Evolutionary conservation across 2,113 vertebrate genomes (phyloP).

Genomic region (Gila orcuttii): DNA sequence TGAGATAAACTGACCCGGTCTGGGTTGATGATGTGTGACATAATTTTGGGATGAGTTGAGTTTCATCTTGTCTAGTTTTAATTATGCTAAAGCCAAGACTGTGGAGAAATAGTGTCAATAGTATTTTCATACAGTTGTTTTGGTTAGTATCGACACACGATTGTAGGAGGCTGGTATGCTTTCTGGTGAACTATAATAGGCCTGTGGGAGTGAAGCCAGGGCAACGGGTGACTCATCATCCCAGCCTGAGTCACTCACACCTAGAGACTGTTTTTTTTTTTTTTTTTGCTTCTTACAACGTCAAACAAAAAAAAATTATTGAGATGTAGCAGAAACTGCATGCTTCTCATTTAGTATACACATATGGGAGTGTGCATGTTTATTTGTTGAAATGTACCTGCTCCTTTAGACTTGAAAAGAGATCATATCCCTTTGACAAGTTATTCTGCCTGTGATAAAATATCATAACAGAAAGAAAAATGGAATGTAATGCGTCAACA

Average conservation of each 20-base stretch:
- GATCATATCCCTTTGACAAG: neutral
- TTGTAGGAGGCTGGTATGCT: neutral
- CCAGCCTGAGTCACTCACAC: slow-evolving; percentile 58
- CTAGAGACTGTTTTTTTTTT: neutral
- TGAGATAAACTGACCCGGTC: neutral
- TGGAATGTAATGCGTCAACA: neutral
- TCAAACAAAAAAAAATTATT: neutral
- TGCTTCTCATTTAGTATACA: slow-evolving; percentile 25
- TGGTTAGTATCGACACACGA: neutral
- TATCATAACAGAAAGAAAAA: neutral
- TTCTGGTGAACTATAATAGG: neutral
- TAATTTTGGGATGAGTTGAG: neutral
- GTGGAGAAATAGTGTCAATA: neutral
- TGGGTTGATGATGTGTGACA: neutral
- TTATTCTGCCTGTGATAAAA: neutral
- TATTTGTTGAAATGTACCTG: neutral
- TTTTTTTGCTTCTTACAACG: no score
- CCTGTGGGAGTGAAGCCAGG: slow-evolving; percentile 16
- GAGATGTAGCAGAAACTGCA: neutral
- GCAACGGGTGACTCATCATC: slow-evolving; percentile 62
- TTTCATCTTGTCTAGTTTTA: neutral
- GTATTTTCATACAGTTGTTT: neutral
- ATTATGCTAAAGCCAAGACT: neutral
- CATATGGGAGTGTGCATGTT: neutral
- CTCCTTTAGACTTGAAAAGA: neutral